Base-by-base conservation (phyloP, 2,113 vertebrate genomes). In the Himantopus leucocephalus region DNA sequence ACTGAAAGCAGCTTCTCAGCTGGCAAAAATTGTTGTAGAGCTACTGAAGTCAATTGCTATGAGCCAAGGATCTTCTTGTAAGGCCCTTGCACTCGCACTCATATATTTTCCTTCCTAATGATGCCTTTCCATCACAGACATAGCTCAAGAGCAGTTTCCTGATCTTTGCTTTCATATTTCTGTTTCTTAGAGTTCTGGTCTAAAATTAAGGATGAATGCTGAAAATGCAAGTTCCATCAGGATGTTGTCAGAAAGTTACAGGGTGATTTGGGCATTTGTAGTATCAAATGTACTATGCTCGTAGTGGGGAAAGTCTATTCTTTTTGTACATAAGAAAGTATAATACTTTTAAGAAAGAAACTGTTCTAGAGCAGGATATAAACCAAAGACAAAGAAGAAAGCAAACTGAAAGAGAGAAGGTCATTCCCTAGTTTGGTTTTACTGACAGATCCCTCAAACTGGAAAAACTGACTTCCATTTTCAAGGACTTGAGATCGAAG, bases 251-350 rank as follows among this genome's bases (percentile, higher is more conserved):
- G 32, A 24, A 22, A 48, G 15, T 72, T 68, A 34, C 9, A 29
- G 35, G 50, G 9, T 53, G 37, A 70, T 89, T 66, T 71, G 22
- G 41, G 26, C 41, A 55, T 84, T 59, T 59, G 15, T 58, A 39
- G 8, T 32, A 64, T 76, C 14, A 29, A 64, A 80, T 53, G 4
- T 60, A 67, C 82, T 41, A 37, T 52, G 9, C 41, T 73, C 1
- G 0, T n/a, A 30, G 8, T 34, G 13, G 30, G 14, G 7, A 67
- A 74, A 63, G 9, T 67, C 3, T 2, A 1, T 72, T 78, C 3
- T 68, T 83, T 73, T 59, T 3, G 0, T 72, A 26, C 3, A 6
- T 83, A 72, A 62, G 50, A 34, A 94, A 63, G 12, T 37, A 67
- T 70, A 88, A 90, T 64, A 39, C 12, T 73, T 68, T 39, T n/a